Conservation (phyloP, 1,140 invertebrate species). For the Steinernema feltiae region DNA sequence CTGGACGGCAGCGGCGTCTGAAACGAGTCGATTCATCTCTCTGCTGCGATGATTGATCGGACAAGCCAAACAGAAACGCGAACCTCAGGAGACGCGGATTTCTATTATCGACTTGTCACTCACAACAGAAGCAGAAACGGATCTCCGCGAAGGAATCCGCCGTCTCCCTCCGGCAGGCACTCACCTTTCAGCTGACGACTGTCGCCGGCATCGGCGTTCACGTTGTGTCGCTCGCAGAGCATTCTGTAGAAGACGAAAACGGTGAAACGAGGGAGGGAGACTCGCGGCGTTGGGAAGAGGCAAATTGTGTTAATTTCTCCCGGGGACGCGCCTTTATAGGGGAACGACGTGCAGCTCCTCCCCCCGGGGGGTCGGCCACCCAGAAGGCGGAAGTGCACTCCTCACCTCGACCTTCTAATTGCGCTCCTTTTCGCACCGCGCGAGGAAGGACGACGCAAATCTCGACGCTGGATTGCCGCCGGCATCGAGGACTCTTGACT, state of each 20-base stretch:
- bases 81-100: background rate
- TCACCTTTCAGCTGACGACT: background rate
- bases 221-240: background rate
- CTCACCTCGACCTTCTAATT: background rate
- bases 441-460: no score
- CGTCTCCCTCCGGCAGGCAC: background rate
- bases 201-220: background rate
- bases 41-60: background rate
- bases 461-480: no score
- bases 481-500: no score
- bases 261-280: background rate
- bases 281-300: background rate
- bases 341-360: background rate
- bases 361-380: background rate
- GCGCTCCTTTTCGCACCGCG: no score
- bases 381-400: background rate
- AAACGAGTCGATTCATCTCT: background rate
- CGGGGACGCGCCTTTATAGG: background rate
- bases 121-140: background rate
- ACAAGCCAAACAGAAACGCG: background rate
- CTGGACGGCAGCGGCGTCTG: background rate
- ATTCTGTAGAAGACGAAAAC: background rate
- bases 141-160: background rate
- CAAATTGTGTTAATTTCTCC: constrained; percentile 10
- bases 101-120: background rate